A percentile compares a stretch with the other conserved stretches of the same genome.
These are phyloP conservation scores for Pimephales promelas DNA, from an alignment of 2,113 vertebrate genomes.

Conservation along the genomic window DNA sequence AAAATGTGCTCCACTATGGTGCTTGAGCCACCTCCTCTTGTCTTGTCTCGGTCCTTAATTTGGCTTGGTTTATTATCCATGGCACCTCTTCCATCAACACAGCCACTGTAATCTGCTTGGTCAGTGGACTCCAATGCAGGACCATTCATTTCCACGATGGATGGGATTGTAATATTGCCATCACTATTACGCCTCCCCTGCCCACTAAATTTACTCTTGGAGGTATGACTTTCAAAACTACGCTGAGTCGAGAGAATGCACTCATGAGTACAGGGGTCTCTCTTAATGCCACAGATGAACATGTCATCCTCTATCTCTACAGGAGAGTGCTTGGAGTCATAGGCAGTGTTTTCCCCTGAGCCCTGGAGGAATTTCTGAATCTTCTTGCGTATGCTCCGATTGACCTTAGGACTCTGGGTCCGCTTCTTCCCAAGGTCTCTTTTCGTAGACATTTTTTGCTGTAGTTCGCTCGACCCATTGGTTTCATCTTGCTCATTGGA, in stretches of 20 bases:
- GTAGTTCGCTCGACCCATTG: conserved; percentile 63
- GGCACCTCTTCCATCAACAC: conserved; percentile 62
- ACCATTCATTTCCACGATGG: conserved; percentile 62
- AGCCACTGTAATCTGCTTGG: conserved; percentile 51
- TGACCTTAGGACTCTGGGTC: conserved; percentile 70
- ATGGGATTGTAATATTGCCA: conserved; percentile 63
- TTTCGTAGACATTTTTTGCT: conserved; percentile 68
- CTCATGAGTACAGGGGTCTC: conserved; percentile 61
- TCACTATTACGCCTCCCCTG: conserved; percentile 67
- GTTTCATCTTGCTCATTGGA: conserved; percentile 75
- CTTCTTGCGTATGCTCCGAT: conserved; percentile 69
- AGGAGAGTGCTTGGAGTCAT: conserved; percentile 67
- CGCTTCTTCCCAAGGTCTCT: conserved; percentile 72
- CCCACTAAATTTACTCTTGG: conserved; percentile 54
- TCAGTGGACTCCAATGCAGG: conserved; percentile 52
- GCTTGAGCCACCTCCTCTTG: conserved; percentile 61
- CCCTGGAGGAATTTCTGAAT: conserved; percentile 81
- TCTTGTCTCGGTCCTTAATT: conserved; percentile 49
- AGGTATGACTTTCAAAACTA: conserved; percentile 43
- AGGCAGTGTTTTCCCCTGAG: conserved; percentile 70
- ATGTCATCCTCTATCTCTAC: conserved; percentile 72
- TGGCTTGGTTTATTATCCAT: conserved; percentile 55
- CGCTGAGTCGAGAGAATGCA: conserved; percentile 49
- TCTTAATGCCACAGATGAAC: conserved; percentile 72
- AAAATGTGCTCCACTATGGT: conserved; percentile 90